Conservation (phyloP, 2,113 vertebrate species). For the Triplophysa siluroides region DNA sequence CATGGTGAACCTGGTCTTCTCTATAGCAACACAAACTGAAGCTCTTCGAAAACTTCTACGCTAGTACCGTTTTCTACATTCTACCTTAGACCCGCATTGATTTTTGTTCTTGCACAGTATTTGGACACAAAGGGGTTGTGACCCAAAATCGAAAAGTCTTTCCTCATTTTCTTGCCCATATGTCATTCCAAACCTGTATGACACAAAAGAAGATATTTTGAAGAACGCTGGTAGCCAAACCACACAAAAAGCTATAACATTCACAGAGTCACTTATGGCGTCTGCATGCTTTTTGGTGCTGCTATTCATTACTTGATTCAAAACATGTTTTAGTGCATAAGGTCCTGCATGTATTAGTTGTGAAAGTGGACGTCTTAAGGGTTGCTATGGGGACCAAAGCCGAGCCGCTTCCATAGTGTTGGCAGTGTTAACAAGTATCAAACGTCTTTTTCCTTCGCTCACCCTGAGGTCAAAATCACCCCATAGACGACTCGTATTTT, state of each 20-base stretch:
- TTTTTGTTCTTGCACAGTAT: too few relatives aligned
- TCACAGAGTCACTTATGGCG: too few relatives aligned
- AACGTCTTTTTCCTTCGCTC: constrained; percentile 38
- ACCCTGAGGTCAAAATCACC: constrained; percentile 26
- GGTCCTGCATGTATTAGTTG: not conserved
- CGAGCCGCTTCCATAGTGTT: constrained; percentile 37
- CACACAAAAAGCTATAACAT: too few relatives aligned
- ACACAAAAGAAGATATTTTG: too few relatives aligned
- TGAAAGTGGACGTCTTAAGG: not conserved
- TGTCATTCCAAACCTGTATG: too few relatives aligned
- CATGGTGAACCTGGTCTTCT: constrained; percentile 9
- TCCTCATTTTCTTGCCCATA: too few relatives aligned
- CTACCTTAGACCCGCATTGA: not conserved
- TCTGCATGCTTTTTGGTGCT: not conserved
- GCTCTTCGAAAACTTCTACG: not conserved
- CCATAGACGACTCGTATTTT: constrained; percentile 23
- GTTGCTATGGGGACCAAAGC: constrained; percentile 55
- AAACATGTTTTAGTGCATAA: not conserved
- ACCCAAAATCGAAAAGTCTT: too few relatives aligned
- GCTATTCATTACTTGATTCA: not conserved
- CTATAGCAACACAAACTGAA: constrained; percentile 10
- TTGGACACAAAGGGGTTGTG: too few relatives aligned
- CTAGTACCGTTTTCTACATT: not conserved
- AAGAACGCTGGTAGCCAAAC: too few relatives aligned
- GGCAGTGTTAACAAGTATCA: constrained; percentile 29